Conservation (phyloP, 1,140 invertebrate species). For the Diprion similis region DNA sequence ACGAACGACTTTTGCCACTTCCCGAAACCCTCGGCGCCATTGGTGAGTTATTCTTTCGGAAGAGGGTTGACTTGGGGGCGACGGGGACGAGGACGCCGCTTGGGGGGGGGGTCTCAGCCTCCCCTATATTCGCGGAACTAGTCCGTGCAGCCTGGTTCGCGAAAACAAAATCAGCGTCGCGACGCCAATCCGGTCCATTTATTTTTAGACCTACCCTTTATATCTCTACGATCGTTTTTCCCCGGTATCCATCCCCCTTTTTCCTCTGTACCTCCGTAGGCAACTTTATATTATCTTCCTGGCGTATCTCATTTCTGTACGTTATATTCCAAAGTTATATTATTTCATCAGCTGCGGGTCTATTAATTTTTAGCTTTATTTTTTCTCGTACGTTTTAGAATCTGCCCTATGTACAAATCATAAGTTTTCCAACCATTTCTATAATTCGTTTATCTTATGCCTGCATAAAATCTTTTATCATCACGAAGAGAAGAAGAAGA, state of each 20-base stretch:
- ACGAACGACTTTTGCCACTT: background rate
- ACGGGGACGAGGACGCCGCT: too few relatives aligned
- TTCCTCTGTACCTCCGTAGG: background rate
- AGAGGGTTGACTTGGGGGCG: background rate
- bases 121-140: background rate
- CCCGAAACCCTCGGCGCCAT: background rate
- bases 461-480: too few relatives aligned
- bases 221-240: background rate
- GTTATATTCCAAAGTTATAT: too few relatives aligned
- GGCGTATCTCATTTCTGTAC: too few relatives aligned
- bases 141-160: background rate
- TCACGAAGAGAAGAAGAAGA: too few relatives aligned
- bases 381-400: too few relatives aligned
- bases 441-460: too few relatives aligned
- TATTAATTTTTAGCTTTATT: too few relatives aligned
- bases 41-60: background rate
- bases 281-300: too few relatives aligned
- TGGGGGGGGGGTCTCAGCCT: background rate
- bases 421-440: too few relatives aligned
- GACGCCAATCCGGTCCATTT: conserved; percentile 4
- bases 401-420: too few relatives aligned
- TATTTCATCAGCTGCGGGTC: too few relatives aligned
- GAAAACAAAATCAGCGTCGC: conserved; percentile 7
- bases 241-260: background rate
- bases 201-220: conserved; percentile 3